These are phyloP conservation scores for Lutjanus campechanus DNA, from an alignment of 2,797 vertebrate genomes.

Conservation along the genomic window DNA sequence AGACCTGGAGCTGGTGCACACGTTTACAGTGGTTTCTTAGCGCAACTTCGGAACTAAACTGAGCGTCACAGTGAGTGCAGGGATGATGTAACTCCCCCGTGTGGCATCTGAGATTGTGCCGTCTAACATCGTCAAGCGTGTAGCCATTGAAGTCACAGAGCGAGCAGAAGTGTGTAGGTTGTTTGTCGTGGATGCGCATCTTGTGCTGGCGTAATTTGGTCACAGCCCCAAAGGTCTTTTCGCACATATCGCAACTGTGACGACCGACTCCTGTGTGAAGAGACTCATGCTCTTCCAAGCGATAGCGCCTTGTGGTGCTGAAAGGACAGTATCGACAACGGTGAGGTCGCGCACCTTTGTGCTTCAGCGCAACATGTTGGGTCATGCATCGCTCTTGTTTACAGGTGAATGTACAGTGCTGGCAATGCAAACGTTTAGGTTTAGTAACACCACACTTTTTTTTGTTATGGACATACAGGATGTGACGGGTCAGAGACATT, in stretches of 20 bases:
- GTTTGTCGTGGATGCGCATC: slow-evolving; percentile 91
- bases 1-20: slow-evolving; percentile 82
- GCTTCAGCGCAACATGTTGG: slow-evolving; percentile 90
- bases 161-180: slow-evolving; percentile 90
- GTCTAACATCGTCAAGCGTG: slow-evolving; percentile 90
- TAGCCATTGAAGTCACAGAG: slow-evolving; percentile 94
- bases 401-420: slow-evolving; percentile 90
- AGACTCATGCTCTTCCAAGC: slow-evolving; percentile 93
- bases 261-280: slow-evolving; percentile 94
- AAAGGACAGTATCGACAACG: slow-evolving; percentile 91
- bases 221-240: slow-evolving; percentile 92
- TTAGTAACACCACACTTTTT: slow-evolving; percentile 31
- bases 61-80: slow-evolving; percentile 89
- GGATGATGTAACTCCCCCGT: slow-evolving; percentile 85
- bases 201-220: slow-evolving; percentile 93
- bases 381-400: slow-evolving; percentile 89
- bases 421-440: slow-evolving; percentile 80
- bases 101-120: slow-evolving; percentile 93
- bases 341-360: slow-evolving; percentile 88
- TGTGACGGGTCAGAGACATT: slow-evolving; percentile 84
- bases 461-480: slow-evolving; percentile 76
- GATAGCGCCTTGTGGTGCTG: slow-evolving; percentile 91
- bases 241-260: slow-evolving; percentile 87
- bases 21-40: slow-evolving; percentile 93
- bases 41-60: slow-evolving; percentile 92